phyloP scores from a whole-genome alignment of 1,140 invertebrate species.

The Coptotermes formosanus region DNA sequence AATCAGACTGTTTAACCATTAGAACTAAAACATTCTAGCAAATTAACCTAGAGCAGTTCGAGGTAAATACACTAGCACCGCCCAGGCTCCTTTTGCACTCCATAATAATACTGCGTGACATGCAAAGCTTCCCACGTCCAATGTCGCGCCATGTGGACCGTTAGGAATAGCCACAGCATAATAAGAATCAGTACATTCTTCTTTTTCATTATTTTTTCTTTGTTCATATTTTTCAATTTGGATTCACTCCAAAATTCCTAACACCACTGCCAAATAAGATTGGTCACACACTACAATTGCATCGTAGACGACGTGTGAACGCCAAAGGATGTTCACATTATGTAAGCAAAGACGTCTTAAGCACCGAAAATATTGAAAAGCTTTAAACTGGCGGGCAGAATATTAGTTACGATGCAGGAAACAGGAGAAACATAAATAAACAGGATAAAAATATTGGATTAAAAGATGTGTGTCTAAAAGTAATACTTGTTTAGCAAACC shows the following conservation, averaged over 20 bases:
- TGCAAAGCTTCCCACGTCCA: too few species aligned
- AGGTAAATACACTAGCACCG: too few species aligned
- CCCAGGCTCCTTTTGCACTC: too few species aligned
- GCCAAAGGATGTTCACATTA: background rate
- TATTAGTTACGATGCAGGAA: background rate
- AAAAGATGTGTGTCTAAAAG: background rate
- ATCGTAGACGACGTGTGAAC: background rate
- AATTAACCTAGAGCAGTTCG: too few species aligned
- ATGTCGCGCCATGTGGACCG: too few species aligned
- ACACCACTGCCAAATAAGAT: constrained; percentile 7
- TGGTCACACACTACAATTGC: background rate
- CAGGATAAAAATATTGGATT: background rate
- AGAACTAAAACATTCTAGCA: too few species aligned
- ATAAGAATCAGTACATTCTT: background rate
- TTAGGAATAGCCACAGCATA: background rate
- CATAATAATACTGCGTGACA: too few species aligned
- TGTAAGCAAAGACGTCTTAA: background rate
- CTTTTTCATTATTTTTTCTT: background rate
- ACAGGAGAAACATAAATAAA: background rate
- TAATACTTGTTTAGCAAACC: background rate
- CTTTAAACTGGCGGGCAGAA: background rate
- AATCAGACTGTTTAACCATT: too few species aligned
- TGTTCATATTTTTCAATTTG: background rate
- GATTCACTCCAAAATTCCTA: background rate
- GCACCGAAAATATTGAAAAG: background rate